Evolutionary conservation across 2,888 invertebrate species (phyloP).

Genomic region (Acronicta psi): DNA sequence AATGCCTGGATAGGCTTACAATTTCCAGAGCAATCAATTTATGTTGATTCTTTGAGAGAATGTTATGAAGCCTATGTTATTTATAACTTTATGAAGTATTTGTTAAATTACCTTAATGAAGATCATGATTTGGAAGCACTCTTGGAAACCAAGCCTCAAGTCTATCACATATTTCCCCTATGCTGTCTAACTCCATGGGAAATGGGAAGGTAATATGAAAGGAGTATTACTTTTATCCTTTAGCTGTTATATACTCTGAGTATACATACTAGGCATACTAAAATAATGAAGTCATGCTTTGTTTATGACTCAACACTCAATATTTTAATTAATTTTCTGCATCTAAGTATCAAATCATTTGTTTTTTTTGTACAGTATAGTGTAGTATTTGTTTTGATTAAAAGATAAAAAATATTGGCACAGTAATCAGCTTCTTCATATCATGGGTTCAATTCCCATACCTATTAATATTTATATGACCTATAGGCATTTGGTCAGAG

Average conservation of each 20-base stretch:
- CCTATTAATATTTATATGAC: too few species aligned
- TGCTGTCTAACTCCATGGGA: constrained; percentile 97
- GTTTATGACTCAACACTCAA: too few species aligned
- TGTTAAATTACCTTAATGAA: constrained; percentile 96
- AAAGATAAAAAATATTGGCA: too few species aligned
- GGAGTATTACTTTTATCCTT: neutral
- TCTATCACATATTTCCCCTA: constrained; percentile 96
- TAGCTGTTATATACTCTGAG: neutral
- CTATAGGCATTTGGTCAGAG: too few species aligned
- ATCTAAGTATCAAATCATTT: too few species aligned
- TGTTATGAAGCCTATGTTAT: constrained; percentile 99
- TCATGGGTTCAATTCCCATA: too few species aligned
- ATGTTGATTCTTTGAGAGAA: constrained; percentile 97
- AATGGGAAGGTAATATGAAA: constrained; percentile 93
- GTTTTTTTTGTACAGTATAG: too few species aligned
- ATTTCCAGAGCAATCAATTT: constrained; percentile 96
- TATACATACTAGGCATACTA: too few species aligned
- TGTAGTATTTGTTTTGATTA: too few species aligned
- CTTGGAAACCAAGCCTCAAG: constrained; percentile 94
- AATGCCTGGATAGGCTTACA: constrained; percentile 98
- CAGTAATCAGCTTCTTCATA: too few species aligned
- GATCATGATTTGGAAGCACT: constrained; percentile 95
- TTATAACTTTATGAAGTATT: constrained; percentile 98
- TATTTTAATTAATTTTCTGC: too few species aligned
- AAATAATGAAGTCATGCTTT: too few species aligned